Percentiles rank a stretch among this genome's conserved stretches.
Evolutionary conservation across 1,140 invertebrate species (phyloP).

Genomic region (Neodiprion virginianus): DNA sequence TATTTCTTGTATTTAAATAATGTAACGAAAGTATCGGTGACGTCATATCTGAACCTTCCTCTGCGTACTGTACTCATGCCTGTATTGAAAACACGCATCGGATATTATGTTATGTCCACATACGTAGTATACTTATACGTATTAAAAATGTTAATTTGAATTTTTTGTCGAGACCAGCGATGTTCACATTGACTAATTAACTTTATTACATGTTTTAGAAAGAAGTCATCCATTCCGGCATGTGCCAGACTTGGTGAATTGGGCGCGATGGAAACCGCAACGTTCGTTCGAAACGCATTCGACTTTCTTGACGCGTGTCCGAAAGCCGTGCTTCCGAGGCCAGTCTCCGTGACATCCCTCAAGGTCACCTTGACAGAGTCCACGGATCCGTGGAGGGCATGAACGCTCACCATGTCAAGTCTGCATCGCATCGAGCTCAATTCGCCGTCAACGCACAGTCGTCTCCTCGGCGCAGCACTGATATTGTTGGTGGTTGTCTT

Average conservation of each 20-base stretch:
- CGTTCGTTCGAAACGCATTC: constrained; percentile 38
- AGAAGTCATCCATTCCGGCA: constrained; percentile 33
- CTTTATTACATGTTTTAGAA: constrained; percentile 30
- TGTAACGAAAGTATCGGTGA: too few species aligned
- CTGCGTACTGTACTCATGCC: too few species aligned
- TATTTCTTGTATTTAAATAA: too few species aligned
- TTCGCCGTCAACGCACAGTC: constrained; percentile 47
- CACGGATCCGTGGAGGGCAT: constrained; percentile 54
- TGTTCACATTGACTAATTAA: too few species aligned
- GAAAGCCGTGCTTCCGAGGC: constrained; percentile 33
- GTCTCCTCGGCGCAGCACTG: constrained; percentile 43
- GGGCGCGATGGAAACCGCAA: constrained; percentile 50
- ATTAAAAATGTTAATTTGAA: too few species aligned
- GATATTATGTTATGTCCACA: too few species aligned
- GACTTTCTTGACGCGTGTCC: constrained; percentile 35
- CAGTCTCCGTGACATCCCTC: not conserved
- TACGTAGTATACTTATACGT: too few species aligned
- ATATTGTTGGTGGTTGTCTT: constrained; percentile 45
- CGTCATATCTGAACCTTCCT: too few species aligned
- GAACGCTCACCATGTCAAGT: constrained; percentile 58
- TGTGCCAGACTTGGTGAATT: constrained; percentile 46
- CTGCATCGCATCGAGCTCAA: constrained; percentile 43
- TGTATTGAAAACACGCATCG: too few species aligned
- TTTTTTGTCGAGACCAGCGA: too few species aligned
- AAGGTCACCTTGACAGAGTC: constrained; percentile 36